phyloP scores from a whole-genome alignment of 2,797 vertebrate species.

The Luscinia luscinia region DNA sequence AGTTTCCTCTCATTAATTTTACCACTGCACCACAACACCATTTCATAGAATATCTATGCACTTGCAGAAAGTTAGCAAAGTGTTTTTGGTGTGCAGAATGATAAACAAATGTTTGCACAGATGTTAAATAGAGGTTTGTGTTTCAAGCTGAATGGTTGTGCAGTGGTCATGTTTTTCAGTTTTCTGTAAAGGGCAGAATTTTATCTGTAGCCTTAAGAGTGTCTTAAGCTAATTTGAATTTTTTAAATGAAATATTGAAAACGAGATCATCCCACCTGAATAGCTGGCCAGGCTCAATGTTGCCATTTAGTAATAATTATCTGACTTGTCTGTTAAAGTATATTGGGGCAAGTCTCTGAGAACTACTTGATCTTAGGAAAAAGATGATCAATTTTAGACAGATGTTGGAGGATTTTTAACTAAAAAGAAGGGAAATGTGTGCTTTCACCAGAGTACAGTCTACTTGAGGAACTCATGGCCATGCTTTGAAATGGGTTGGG shows the following conservation, averaged over 20 bases:
- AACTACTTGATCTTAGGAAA: background rate
- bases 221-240: background rate
- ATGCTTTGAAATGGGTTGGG: background rate
- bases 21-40: background rate
- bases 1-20: constrained; percentile 2
- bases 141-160: background rate
- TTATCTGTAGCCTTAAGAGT: background rate
- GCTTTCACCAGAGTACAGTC: background rate
- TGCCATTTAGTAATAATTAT: background rate
- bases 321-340: background rate
- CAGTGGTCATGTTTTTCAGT: background rate
- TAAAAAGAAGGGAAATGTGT: background rate
- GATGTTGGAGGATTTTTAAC: background rate
- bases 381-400: background rate
- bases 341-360: background rate
- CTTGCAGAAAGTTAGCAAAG: background rate
- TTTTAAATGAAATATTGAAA: background rate
- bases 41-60: background rate
- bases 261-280: background rate
- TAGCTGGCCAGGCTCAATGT: background rate
- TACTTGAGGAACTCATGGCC: background rate
- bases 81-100: background rate
- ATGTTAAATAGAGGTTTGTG: background rate
- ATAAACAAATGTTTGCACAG: background rate
- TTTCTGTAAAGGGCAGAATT: background rate